Evolutionary conservation across 2,797 vertebrate genomes (phyloP).

Genomic region (Sebastes itinus): DNA sequence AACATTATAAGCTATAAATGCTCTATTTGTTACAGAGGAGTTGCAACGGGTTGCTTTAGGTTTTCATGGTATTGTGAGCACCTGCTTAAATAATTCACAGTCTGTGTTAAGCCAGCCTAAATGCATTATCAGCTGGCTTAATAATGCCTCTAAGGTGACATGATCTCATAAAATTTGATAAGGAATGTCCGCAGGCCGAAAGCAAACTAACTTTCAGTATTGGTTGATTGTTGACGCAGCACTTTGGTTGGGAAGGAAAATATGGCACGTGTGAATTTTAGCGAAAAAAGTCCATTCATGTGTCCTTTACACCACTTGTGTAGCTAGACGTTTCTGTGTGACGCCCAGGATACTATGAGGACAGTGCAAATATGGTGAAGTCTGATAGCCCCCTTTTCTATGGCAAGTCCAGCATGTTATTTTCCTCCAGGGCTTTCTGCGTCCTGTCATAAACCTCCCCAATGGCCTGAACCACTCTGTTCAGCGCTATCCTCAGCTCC

Average conservation of each 20-base stretch:
- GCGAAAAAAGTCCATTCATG: not conserved
- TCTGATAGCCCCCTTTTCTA: constrained; percentile 49
- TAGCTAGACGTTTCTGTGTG: not conserved
- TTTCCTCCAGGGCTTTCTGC: constrained; percentile 77
- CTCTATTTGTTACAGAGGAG: not conserved
- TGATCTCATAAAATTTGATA: not conserved
- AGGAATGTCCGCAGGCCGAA: constrained; percentile 32
- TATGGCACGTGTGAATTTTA: not conserved
- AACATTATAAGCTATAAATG: not conserved
- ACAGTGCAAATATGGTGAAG: constrained; percentile 22
- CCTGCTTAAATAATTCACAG: constrained; percentile 37
- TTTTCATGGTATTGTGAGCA: constrained; percentile 16
- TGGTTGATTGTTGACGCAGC: constrained; percentile 52
- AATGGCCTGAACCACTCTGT: constrained; percentile 75
- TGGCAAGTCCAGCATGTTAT: constrained; percentile 85
- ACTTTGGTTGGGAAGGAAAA: constrained; percentile 43
- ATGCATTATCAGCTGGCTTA: constrained; percentile 40
- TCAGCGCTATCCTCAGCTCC: constrained; percentile 70
- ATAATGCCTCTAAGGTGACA: constrained; percentile 1
- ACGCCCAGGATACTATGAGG: not conserved
- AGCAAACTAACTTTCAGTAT: constrained; percentile 9
- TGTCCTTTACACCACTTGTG: not conserved
- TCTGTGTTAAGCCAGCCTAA: constrained; percentile 7
- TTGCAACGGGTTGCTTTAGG: not conserved
- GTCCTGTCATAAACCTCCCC: constrained; percentile 84